phyloP scores from a whole-genome alignment of 2,888 invertebrate species.

The Drosophila helvetica region DNA sequence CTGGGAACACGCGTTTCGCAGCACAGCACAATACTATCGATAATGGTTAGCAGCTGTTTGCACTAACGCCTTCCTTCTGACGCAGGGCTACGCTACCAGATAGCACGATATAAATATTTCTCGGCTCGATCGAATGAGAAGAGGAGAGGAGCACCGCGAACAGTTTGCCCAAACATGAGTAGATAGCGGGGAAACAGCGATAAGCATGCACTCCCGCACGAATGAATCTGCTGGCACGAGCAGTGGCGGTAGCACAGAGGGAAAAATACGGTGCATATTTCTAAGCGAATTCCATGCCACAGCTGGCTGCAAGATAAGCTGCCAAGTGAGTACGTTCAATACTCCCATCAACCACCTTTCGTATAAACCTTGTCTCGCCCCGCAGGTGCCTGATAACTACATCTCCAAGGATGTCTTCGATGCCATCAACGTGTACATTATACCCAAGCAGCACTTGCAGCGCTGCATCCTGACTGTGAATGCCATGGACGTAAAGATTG shows the following conservation, averaged over 20 bases:
- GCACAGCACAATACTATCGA: too few relatives aligned
- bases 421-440: slow-evolving; percentile 96
- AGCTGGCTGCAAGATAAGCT: slow-evolving; percentile 92
- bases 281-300: slow-evolving; percentile 91
- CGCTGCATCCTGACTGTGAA: slow-evolving; percentile 95
- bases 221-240: slow-evolving; percentile 39
- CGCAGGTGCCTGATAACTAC: slow-evolving; percentile 93
- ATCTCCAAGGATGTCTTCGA: slow-evolving; percentile 97
- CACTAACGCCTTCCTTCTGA: too few relatives aligned
- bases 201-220: slow-evolving; percentile 59
- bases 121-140: background rate
- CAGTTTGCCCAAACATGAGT: background rate
- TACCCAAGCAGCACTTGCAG: slow-evolving; percentile 96
- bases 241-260: slow-evolving; percentile 86
- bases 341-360: background rate
- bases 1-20: too few relatives aligned
- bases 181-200: slow-evolving; percentile 14
- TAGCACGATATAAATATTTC: too few relatives aligned
- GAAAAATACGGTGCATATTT: slow-evolving; percentile 92
- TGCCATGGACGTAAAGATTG: slow-evolving; percentile 91
- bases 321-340: slow-evolving; percentile 86
- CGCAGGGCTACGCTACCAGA: too few relatives aligned
- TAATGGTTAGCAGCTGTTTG: too few relatives aligned
- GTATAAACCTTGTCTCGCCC: background rate
- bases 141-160: background rate